These are phyloP conservation scores for Vireo griseus DNA, from an alignment of 2,797 vertebrate species.

Conservation along the genomic window DNA sequence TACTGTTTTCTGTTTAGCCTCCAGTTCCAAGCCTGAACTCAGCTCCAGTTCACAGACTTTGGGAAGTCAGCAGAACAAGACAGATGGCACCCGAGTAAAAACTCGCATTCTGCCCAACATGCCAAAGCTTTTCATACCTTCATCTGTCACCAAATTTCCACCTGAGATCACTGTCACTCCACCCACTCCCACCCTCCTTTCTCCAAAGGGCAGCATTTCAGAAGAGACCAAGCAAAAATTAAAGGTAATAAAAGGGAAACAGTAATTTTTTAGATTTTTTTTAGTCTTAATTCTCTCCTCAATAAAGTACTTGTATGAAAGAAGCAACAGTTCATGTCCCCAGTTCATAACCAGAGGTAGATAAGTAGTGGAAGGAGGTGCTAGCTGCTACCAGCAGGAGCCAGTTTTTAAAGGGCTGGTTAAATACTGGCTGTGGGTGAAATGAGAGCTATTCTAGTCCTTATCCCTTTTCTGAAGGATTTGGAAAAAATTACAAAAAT, in stretches of 20 bases:
- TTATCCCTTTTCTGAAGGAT: neutral
- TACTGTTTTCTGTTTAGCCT: constrained; percentile 56
- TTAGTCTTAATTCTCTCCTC: neutral
- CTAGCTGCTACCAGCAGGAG: neutral
- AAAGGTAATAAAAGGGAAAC: constrained; percentile 80
- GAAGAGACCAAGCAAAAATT: constrained; percentile 98
- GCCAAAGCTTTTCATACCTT: constrained; percentile 98
- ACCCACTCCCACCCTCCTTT: constrained; percentile 95
- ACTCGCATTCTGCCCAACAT: constrained; percentile 87
- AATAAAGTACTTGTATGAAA: neutral
- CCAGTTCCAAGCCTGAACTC: constrained; percentile 74
- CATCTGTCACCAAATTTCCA: constrained; percentile 90
- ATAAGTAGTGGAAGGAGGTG: neutral
- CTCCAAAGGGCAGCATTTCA: constrained; percentile 97
- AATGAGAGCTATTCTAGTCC: neutral
- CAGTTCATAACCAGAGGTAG: neutral
- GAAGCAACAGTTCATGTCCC: neutral
- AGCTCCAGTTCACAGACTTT: constrained; percentile 70
- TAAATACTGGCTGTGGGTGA: neutral
- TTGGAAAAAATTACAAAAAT: neutral
- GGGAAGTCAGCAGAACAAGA: constrained; percentile 76
- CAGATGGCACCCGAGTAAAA: constrained; percentile 85
- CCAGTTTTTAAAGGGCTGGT: neutral
- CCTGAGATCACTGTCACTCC: constrained; percentile 98
- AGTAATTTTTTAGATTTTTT: constrained; percentile 37